A percentile compares a stretch with the other conserved stretches of the same genome.
These are phyloP conservation scores for Temnothorax rugatulus DNA, from an alignment of 2,888 invertebrate species.

Conservation along the genomic window DNA sequence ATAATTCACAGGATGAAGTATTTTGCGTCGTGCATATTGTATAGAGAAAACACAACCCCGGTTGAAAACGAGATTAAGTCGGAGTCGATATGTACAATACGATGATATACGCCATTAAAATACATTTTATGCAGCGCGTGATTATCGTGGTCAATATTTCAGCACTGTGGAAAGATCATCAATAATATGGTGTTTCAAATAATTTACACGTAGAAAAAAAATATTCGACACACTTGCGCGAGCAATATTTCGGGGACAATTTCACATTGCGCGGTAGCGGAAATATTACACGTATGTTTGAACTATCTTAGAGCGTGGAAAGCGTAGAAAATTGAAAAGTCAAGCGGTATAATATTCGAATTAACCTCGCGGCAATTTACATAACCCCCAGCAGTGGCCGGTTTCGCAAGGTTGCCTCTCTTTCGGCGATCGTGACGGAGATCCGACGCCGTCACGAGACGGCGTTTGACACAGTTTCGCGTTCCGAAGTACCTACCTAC, in stretches of 20 bases:
- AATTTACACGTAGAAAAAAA: background rate
- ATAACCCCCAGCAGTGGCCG: background rate
- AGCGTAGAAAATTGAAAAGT: conserved; percentile 44
- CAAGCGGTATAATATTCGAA: conserved; percentile 53
- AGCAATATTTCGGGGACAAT: background rate
- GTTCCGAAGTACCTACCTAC: conserved; percentile 49
- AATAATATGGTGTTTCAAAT: background rate
- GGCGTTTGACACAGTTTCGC: conserved; percentile 70
- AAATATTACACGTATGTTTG: background rate
- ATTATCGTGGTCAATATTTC: background rate
- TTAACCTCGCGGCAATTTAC: conserved; percentile 36
- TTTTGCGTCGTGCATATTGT: conserved; percentile 60
- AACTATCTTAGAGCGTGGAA: background rate
- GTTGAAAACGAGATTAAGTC: conserved; percentile 46
- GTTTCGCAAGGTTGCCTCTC: conserved; percentile 36
- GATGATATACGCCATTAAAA: conserved; percentile 5
- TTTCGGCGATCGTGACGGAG: conserved; percentile 62
- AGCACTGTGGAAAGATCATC: background rate
- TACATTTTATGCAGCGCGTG: background rate
- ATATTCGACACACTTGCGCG: background rate
- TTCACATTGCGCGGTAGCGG: background rate
- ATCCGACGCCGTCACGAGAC: conserved; percentile 68
- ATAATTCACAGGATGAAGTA: conserved; percentile 66
- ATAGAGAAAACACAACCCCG: conserved; percentile 49
- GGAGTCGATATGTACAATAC: background rate